phyloP scores from a whole-genome alignment of 2,113 vertebrate genomes.

The Trinectes maculatus region DNA sequence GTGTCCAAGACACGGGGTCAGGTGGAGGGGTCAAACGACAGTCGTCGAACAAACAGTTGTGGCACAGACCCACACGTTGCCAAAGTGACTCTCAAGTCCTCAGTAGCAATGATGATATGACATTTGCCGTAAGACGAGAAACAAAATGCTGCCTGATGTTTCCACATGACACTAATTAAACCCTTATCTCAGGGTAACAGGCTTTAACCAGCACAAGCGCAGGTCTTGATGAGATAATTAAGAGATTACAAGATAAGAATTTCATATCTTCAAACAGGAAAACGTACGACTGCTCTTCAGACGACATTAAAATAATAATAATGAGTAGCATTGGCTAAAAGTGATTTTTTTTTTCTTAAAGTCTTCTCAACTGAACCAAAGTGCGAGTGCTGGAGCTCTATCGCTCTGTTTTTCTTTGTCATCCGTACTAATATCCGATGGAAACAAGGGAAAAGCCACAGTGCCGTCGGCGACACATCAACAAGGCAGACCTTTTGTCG shows the following conservation, averaged over 20 bases:
- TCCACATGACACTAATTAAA: conserved; percentile 39
- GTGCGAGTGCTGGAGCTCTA: background rate
- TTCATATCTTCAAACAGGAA: no score
- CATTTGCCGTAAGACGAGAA: background rate
- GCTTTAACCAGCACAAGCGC: conserved; percentile 22
- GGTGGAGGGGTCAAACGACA: no score
- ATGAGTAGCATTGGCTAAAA: background rate
- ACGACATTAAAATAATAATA: conserved; percentile 1
- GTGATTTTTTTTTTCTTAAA: background rate
- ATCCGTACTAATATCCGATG: background rate
- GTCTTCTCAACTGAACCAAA: background rate
- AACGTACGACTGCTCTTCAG: background rate
- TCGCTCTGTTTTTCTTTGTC: no score
- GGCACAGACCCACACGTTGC: no score
- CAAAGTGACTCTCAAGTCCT: no score
- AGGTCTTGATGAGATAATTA: conserved; percentile 45
- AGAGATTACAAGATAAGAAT: conserved; percentile 44
- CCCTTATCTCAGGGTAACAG: conserved; percentile 31
- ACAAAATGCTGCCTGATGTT: conserved; percentile 22
- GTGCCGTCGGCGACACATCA: background rate
- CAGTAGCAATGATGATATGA: background rate
- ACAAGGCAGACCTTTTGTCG: conserved; percentile 9
- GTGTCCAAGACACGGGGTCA: conserved; percentile 8
- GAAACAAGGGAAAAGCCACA: background rate
- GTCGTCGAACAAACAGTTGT: no score